Evolutionary conservation across 2,113 vertebrate genomes (phyloP).

Genomic region (Heliornis fulica): DNA sequence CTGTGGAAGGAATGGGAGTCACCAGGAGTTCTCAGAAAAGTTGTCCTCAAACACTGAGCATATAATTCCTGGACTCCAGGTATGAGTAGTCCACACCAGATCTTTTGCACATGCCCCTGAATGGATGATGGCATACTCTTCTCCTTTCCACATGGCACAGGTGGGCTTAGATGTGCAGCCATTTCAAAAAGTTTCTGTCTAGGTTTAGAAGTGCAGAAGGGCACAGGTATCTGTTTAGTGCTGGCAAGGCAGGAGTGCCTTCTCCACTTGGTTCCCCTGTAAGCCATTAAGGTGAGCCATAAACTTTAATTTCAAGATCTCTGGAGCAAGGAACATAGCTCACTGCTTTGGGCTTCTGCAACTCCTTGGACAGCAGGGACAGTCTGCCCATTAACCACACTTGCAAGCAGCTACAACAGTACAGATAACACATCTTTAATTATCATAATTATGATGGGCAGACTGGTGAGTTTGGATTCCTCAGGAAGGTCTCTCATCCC

Average conservation of each 20-base stretch:
- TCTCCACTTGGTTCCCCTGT: not conserved
- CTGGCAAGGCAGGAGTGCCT: not conserved
- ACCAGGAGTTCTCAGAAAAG: not conserved
- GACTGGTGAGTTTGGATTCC: not conserved
- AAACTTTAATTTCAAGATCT: not conserved
- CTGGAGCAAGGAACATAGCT: not conserved
- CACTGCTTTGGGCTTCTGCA: not conserved
- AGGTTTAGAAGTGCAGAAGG: not conserved
- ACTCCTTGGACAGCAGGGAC: not conserved
- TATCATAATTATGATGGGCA: not conserved
- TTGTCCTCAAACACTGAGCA: not conserved
- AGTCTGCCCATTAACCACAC: not conserved
- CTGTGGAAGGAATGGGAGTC: not conserved
- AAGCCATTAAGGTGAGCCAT: not conserved
- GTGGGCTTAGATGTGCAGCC: not conserved
- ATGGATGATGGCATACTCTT: not conserved
- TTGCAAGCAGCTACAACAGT: not conserved
- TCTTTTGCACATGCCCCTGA: not conserved
- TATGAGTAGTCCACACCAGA: not conserved
- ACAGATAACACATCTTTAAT: not conserved
- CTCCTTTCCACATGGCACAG: rapidly evolving
- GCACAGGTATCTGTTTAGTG: not conserved
- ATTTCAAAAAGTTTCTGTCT: not conserved
- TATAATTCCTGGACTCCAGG: not conserved
- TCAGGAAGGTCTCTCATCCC: not conserved